Percentiles rank a stretch among this genome's conserved stretches.
These are phyloP conservation scores for Stichopus chloronotus DNA, from an alignment of 35 echinoderm and acorn worm genomes.

Conservation along the genomic window DNA sequence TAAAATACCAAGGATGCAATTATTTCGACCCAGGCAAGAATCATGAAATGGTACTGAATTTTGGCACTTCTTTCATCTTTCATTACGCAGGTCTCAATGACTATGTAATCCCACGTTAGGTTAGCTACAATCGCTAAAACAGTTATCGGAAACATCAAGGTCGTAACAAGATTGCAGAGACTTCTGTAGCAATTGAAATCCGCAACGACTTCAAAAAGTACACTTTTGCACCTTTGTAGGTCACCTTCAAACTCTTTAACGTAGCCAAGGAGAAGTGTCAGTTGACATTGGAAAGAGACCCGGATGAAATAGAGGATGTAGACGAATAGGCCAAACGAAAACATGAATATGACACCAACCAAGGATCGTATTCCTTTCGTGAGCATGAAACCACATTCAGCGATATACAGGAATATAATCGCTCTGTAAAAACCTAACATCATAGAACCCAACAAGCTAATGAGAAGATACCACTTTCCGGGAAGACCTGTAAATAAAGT, in stretches of 20 bases:
- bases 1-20: neutral
- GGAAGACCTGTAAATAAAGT: neutral
- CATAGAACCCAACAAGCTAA: neutral
- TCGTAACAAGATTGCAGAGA: neutral
- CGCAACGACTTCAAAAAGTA: neutral
- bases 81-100: neutral
- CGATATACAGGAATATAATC: neutral
- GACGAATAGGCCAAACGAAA: neutral
- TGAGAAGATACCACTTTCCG: neutral
- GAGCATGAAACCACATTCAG: neutral
- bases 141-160: neutral
- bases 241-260: neutral
- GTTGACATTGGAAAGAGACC: neutral
- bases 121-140: neutral
- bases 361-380: neutral
- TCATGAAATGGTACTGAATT: neutral
- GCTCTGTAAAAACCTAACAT: neutral
- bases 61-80: neutral
- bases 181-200: conserved; percentile 14
- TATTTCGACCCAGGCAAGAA: neutral
- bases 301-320: neutral
- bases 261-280: neutral
- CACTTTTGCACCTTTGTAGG: neutral
- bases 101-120: neutral
- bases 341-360: neutral